Evolutionary conservation across 2,888 invertebrate genomes (phyloP).

Genomic region (Nephrocerus scutellatus): DNA sequence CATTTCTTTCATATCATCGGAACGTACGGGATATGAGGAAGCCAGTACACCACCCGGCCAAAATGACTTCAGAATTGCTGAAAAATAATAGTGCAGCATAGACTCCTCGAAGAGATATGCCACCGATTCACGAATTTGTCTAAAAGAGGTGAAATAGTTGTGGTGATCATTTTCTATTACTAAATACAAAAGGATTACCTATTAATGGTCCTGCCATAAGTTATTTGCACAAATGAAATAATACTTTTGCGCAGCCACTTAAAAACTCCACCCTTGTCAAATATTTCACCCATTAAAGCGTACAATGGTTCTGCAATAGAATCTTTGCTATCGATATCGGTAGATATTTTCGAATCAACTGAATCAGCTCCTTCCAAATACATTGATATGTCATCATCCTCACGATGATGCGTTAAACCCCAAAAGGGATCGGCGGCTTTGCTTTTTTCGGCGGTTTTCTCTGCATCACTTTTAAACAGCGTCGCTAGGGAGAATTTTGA

Average conservation of each 20-base stretch:
- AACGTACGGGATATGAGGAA: slow-evolving; percentile 47
- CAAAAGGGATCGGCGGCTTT: slow-evolving; percentile 48
- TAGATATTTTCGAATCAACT: slow-evolving; percentile 40
- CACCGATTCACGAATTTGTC: slow-evolving; percentile 81
- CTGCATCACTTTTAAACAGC: slow-evolving; percentile 69
- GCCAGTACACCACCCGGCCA: slow-evolving; percentile 81
- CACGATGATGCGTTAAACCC: slow-evolving; percentile 54
- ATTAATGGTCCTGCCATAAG: slow-evolving; percentile 87
- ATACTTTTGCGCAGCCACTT: slow-evolving; percentile 80
- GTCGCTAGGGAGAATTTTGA: slow-evolving; percentile 80
- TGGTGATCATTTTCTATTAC: background rate
- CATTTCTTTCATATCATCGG: slow-evolving; percentile 60
- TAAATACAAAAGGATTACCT: slow-evolving; percentile 54
- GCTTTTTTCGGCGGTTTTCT: slow-evolving; percentile 50
- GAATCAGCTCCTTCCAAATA: slow-evolving; percentile 62
- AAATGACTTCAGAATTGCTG: slow-evolving; percentile 75
- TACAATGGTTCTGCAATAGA: slow-evolving; percentile 89
- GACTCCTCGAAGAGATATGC: slow-evolving; percentile 83
- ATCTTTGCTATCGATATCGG: slow-evolving; percentile 63
- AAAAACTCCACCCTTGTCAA: slow-evolving; percentile 83
- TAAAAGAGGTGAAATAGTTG: slow-evolving; percentile 35
- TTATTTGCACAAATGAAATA: slow-evolving; percentile 85
- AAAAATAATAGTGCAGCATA: slow-evolving; percentile 83
- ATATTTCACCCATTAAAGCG: slow-evolving; percentile 77
- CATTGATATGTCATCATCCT: slow-evolving; percentile 74